Evolutionary conservation across 2,113 vertebrate genomes (phyloP).

Genomic region (Genyomyrus donnyi): DNA sequence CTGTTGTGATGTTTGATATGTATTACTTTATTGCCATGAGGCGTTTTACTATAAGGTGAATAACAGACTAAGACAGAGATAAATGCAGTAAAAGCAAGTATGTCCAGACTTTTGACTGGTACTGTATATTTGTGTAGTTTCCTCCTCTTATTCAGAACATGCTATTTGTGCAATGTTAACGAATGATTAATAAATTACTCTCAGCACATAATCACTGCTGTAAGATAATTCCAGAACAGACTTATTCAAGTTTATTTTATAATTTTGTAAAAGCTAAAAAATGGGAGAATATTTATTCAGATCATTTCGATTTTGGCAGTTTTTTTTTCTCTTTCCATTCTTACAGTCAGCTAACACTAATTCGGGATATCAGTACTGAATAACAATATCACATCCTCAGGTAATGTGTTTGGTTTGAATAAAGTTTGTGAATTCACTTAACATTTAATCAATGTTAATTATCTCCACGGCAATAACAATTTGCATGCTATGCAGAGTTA

Average conservation of each 20-base stretch:
- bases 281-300: background rate
- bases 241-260: background rate
- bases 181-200: background rate
- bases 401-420: background rate
- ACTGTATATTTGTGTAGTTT: background rate
- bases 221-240: background rate
- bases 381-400: background rate
- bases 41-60: background rate
- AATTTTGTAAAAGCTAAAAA: background rate
- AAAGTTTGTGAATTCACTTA: background rate
- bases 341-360: background rate
- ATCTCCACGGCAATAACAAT: background rate
- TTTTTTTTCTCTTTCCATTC: background rate
- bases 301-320: background rate
- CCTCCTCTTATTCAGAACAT: background rate
- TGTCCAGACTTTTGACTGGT: background rate
- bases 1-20: background rate
- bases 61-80: background rate
- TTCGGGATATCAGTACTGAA: background rate
- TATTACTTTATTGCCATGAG: background rate
- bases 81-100: background rate
- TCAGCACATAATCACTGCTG: background rate
- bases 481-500: background rate
- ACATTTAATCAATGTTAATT: background rate
- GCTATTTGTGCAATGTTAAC: background rate